A percentile compares a stretch with the other conserved stretches of the same genome.
These are phyloP conservation scores for Coregonus ussuriensis DNA, from an alignment of 2,797 vertebrate species.

Conservation along the genomic window DNA sequence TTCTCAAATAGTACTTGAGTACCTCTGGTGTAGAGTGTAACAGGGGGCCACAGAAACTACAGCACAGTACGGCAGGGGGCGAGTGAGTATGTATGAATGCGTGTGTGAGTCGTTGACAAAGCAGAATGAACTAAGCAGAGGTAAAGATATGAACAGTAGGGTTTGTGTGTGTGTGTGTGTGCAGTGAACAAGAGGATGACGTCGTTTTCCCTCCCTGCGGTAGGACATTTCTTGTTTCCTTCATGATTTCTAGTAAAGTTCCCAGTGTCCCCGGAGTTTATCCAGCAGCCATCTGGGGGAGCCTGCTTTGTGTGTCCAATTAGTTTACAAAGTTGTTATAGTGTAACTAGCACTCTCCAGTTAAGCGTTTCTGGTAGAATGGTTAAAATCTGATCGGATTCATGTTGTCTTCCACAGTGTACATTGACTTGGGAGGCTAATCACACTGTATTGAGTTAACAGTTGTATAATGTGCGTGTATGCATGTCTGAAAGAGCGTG, in stretches of 20 bases:
- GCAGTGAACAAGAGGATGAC: background rate
- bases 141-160: background rate
- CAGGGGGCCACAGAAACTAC: too few species aligned
- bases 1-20: too few species aligned
- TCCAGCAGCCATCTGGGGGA: slow-evolving; percentile 54
- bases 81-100: background rate
- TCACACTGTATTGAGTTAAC: background rate
- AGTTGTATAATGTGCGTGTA: background rate
- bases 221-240: slow-evolving; percentile 77
- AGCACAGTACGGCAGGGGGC: too few species aligned
- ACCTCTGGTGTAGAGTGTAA: too few species aligned
- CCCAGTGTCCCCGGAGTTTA: slow-evolving; percentile 60
- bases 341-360: slow-evolving; percentile 45
- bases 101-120: background rate
- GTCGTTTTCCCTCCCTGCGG: slow-evolving; percentile 63
- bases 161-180: background rate
- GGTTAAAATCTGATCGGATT: background rate
- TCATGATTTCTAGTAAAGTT: slow-evolving; percentile 77
- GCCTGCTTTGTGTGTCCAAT: slow-evolving; percentile 58
- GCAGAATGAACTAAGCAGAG: too few species aligned
- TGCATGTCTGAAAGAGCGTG: background rate
- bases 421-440: background rate
- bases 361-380: background rate
- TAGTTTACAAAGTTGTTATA: slow-evolving; percentile 47
- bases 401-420: background rate